A percentile compares a stretch with the other conserved stretches of the same genome.
Conservation (phyloP, 2,888 invertebrate species). For the Rhaphigaster nebulosa region DNA sequence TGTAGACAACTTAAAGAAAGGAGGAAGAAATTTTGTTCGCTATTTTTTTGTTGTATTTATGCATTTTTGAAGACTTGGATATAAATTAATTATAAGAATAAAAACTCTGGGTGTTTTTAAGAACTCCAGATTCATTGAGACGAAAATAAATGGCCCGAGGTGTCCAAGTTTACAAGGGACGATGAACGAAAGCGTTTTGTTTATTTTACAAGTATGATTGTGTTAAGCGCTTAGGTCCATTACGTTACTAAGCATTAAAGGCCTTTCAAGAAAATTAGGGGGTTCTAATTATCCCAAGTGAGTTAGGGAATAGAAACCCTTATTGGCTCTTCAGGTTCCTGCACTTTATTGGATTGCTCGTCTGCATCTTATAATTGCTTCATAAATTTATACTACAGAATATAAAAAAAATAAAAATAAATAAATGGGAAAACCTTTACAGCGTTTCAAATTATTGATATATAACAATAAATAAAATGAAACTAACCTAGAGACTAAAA, state of each 20-base stretch:
- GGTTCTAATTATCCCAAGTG: neutral
- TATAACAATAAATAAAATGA: no score
- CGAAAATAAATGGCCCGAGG: neutral
- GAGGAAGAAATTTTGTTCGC: no score
- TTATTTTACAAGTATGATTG: neutral
- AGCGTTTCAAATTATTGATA: no score
- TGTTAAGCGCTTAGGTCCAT: neutral
- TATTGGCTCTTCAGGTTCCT: neutral
- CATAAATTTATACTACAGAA: neutral
- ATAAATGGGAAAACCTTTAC: no score
- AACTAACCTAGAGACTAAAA: no score
- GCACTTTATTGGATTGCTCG: neutral
- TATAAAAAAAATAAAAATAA: no score
- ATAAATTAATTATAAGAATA: no score
- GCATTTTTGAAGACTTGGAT: no score
- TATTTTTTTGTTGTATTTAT: no score
- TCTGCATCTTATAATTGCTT: neutral
- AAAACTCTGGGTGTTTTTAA: no score
- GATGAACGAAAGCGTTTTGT: neutral
- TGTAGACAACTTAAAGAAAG: no score
- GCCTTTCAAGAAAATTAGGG: conserved; percentile 31
- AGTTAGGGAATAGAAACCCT: neutral
- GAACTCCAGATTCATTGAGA: no score
- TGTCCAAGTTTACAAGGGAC: neutral
- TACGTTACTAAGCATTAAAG: neutral